phyloP scores from a whole-genome alignment of 2,888 invertebrate genomes.

The Tridacna crocea region DNA sequence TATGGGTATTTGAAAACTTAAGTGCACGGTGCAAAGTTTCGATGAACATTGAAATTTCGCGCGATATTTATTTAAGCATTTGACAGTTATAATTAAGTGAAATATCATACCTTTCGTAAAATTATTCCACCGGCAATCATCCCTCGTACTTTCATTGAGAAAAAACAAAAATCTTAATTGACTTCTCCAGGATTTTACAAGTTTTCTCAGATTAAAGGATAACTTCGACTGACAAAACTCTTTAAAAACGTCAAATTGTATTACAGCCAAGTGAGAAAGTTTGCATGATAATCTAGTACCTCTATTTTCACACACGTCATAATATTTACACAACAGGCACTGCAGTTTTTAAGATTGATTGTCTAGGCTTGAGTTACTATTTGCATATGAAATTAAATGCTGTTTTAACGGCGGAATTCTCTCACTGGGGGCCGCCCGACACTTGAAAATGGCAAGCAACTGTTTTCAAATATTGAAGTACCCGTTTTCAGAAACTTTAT shows the following conservation, averaged over 20 bases:
- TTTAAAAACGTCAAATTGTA: not conserved
- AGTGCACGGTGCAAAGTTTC: too few relatives aligned
- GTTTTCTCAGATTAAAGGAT: too few relatives aligned
- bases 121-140: constrained; percentile 10
- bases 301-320: constrained; percentile 18
- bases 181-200: too few relatives aligned
- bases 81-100: not conserved
- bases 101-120: constrained; percentile 2
- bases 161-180: too few relatives aligned
- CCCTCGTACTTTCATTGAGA: not conserved
- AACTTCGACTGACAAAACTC: too few relatives aligned
- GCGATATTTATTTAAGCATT: too few relatives aligned
- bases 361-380: constrained; percentile 9
- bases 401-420: constrained; percentile 23
- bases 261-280: constrained; percentile 8
- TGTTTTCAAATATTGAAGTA: not conserved
- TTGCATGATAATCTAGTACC: constrained; percentile 21
- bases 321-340: constrained; percentile 25
- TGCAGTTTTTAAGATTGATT: constrained; percentile 24
- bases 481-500: not conserved
- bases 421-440: constrained; percentile 16
- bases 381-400: constrained; percentile 29
- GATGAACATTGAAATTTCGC: too few relatives aligned
- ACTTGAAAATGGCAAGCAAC: constrained; percentile 2
- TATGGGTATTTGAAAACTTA: too few relatives aligned